A percentile compares a stretch with the other conserved stretches of the same genome.
phyloP scores from a whole-genome alignment of 2,888 invertebrate genomes.

The Notocelia uddmanniana region DNA sequence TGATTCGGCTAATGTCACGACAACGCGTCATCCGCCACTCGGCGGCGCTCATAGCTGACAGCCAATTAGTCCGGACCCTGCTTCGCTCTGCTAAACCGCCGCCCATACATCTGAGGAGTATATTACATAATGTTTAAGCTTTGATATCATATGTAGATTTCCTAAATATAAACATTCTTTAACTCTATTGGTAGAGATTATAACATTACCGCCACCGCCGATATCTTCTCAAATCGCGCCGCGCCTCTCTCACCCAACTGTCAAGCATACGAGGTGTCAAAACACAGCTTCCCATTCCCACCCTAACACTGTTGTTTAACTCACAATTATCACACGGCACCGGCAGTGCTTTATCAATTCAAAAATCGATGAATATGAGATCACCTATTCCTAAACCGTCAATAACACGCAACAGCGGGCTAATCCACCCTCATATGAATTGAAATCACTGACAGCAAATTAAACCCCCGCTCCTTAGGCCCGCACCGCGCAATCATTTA shows the following conservation, averaged over 20 bases:
- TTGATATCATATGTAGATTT: background rate
- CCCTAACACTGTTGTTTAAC: background rate
- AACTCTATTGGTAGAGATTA: too few species aligned
- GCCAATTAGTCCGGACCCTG: conserved; percentile 78
- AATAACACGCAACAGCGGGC: conserved; percentile 13
- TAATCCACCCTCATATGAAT: conserved; percentile 33
- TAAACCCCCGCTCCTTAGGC: conserved; percentile 54
- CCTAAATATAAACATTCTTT: too few species aligned
- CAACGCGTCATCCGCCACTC: conserved; percentile 61
- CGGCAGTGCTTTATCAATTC: background rate
- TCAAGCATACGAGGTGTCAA: too few species aligned
- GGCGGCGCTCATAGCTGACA: conserved; percentile 78
- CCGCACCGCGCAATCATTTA: conserved; percentile 73
- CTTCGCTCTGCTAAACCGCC: conserved; percentile 52
- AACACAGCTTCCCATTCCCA: too few species aligned
- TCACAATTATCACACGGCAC: background rate
- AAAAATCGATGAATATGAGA: background rate
- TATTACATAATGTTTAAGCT: background rate
- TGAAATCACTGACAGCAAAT: conserved; percentile 43
- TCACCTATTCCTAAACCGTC: conserved; percentile 15
- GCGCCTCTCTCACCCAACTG: too few species aligned
- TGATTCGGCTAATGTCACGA: conserved; percentile 63
- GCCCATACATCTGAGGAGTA: conserved; percentile 36
- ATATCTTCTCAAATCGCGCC: too few species aligned
- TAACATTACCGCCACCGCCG: too few species aligned